A percentile compares a stretch with the other conserved stretches of the same genome.
phyloP scores from a whole-genome alignment of 2,888 invertebrate species.

The Neocrepidodera transversa region DNA sequence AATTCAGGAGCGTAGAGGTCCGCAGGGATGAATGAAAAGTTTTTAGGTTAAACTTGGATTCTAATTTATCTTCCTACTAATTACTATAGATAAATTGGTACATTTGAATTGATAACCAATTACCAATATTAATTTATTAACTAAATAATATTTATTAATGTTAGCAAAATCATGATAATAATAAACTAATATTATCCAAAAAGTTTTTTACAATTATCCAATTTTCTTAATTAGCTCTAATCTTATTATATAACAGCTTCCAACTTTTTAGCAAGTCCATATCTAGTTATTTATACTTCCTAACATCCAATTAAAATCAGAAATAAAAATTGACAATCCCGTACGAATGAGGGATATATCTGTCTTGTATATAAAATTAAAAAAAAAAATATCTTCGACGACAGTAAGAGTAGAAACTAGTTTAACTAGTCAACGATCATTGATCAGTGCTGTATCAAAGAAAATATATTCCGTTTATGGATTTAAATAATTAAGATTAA shows the following conservation, averaged over 20 bases:
- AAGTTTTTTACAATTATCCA: neutral
- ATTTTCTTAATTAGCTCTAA: conserved; percentile 16
- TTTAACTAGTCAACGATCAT: conserved; percentile 14
- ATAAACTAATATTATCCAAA: neutral
- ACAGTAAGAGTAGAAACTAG: conserved; percentile 19
- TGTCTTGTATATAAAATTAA: conserved; percentile 20
- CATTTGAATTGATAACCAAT: no score
- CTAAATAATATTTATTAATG: no score
- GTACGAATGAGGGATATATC: conserved; percentile 26
- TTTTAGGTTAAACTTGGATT: neutral
- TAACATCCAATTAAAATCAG: conserved; percentile 23
- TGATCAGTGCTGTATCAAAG: conserved; percentile 13
- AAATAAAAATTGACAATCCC: conserved; percentile 22
- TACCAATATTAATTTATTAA: no score
- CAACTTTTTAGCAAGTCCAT: conserved; percentile 12
- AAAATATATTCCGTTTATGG: neutral
- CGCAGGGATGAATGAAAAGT: conserved; percentile 16
- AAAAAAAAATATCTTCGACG: conserved; percentile 22
- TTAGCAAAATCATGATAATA: neutral
- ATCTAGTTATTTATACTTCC: conserved; percentile 20
- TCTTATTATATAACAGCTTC: conserved; percentile 10
- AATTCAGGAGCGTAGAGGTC: conserved; percentile 23
- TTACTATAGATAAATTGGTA: neutral
- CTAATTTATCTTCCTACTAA: neutral
- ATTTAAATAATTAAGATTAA: no score